Evolutionary conservation across 2,797 vertebrate genomes (phyloP), one percentile per base, ranked within the genome.

Genomic region (Pipistrellus pygmaeus): DNA sequence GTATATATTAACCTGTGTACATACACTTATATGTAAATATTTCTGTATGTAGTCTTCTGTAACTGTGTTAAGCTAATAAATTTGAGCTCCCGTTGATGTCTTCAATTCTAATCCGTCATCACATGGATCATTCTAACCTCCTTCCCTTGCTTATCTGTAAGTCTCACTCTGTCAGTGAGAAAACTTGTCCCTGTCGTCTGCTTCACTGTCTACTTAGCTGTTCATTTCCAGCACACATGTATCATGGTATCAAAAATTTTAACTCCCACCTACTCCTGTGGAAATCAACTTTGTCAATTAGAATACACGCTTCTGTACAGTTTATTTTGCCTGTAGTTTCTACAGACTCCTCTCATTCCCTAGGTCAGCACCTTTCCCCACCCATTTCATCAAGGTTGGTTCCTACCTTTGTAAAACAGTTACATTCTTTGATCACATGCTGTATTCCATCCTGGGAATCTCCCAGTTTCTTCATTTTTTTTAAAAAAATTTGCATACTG

Each of bases 251-350:
- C 68, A 73, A 51, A 41, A 3, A 11, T 18, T 12, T 30, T 0
- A 6, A 35, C n/a, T 3, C 38, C 11, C 25, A 4, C 46, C 23
- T 20, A 5, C 20, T 13, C 66, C 57, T 0, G 0, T 3, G 23
- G 73, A 30, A 44, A 13, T 9, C 8, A 6, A 0, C 53, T 38
- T 23, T 6, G 4, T 86, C 73, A 35, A 0, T n/a, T 8, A 6
- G 20, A 35, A 8, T 0, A 0, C 11, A 20, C 4, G 32, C 44
- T 85, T 60, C 35, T 2, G 0, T 6, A 0, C 8, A 21, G 20
- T 32, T 8, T 23, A 1, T 12, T 78, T 75, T 9, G 13, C 41
- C 38, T 85, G 88, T n/a, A 13, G 15, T 69, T 69, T 75, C 30
- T 41, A 8, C 17, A 35, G 18, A 51, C n/a, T 53, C 12, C 21